Percentiles rank a stretch among this genome's conserved stretches.
Evolutionary conservation across 2,113 vertebrate genomes (phyloP).

Genomic region (Gnathonemus echidnorhynchus): DNA sequence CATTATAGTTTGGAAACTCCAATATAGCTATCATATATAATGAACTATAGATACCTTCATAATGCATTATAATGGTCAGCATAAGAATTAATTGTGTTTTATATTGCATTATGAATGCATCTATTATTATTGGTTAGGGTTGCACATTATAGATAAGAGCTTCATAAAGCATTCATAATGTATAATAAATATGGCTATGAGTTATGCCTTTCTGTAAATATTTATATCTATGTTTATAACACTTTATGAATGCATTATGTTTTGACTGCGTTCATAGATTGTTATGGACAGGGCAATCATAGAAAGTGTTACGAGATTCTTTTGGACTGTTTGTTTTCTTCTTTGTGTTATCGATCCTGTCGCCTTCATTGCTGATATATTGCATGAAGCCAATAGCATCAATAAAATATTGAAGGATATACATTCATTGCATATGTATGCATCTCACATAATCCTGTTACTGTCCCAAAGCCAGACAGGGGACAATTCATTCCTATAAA

Average conservation of each 20-base stretch:
- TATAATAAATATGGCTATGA: not conserved
- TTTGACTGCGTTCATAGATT: not conserved
- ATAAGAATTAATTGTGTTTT: not conserved
- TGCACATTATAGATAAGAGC: not conserved
- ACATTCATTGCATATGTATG: not conserved
- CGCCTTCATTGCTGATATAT: not conserved
- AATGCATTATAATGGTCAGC: not conserved
- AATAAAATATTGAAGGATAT: not conserved
- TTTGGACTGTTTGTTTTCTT: not conserved
- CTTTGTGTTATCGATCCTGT: not conserved
- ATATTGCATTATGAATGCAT: not conserved
- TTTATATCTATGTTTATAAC: not conserved
- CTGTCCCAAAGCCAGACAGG: not conserved
- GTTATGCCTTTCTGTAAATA: not conserved
- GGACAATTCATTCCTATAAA: not conserved
- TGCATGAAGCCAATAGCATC: not conserved
- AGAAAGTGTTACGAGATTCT: not conserved
- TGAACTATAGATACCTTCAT: not conserved
- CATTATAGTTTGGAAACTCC: not conserved
- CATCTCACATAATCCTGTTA: not conserved
- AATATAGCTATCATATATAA: not conserved
- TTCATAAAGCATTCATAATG: not conserved
- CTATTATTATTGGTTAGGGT: too few relatives aligned
- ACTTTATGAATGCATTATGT: not conserved
- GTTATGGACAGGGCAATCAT: not conserved